Conservation (phyloP, 2,113 vertebrate genomes). For the Pseudopipra pipra region DNA sequence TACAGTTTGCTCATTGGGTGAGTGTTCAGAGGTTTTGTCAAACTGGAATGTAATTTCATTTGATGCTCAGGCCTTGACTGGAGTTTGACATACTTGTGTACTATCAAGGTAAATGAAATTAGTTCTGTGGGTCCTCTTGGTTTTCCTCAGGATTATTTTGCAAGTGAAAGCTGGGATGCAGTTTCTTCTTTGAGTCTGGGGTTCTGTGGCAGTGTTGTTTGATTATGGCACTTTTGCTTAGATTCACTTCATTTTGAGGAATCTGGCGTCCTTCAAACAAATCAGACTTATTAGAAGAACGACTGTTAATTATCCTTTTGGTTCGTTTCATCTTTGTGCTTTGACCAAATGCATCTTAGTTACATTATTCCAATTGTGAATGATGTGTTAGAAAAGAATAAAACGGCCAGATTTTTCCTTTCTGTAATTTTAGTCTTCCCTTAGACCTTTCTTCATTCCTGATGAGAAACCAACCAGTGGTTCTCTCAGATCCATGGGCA, state of each 20-base stretch:
- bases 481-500: background rate
- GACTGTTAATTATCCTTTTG: background rate
- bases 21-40: background rate
- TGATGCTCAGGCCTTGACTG: rapidly evolving
- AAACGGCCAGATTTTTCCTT: background rate
- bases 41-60: background rate
- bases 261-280: background rate
- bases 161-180: background rate
- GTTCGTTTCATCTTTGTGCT: background rate
- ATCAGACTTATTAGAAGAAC: background rate
- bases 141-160: background rate
- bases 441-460: background rate
- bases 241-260: background rate
- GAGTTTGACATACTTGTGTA: background rate
- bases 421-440: background rate
- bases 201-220: background rate
- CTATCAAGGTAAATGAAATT: background rate
- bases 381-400: background rate
- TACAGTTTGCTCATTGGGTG: background rate
- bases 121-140: background rate
- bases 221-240: background rate
- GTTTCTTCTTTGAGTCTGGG: background rate
- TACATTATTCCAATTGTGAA: background rate
- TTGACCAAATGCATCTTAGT: background rate
- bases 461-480: rapidly evolving